These are phyloP conservation scores for Pedicia rivosa DNA, from an alignment of 2,888 invertebrate genomes.

Conservation along the genomic window DNA sequence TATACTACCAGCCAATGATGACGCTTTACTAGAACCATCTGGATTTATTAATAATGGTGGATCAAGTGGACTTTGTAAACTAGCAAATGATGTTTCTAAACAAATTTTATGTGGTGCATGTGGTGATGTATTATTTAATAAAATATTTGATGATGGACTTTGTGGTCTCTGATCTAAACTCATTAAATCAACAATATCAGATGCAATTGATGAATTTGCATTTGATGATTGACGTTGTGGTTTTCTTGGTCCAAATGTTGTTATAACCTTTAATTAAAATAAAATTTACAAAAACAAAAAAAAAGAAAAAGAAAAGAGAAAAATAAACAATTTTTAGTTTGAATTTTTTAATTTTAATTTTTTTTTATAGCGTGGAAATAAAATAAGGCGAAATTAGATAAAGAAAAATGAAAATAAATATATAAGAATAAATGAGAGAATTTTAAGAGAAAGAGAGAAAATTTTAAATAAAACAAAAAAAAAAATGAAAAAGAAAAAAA, in stretches of 20 bases:
- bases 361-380: too few relatives aligned
- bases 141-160: slow-evolving; percentile 34
- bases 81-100: slow-evolving; percentile 62
- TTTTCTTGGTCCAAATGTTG: slow-evolving; percentile 62
- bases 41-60: slow-evolving; percentile 8
- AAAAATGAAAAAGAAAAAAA: too few relatives aligned
- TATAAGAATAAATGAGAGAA: too few relatives aligned
- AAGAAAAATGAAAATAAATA: too few relatives aligned
- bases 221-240: slow-evolving; percentile 43
- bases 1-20: slow-evolving; percentile 27
- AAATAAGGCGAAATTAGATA: too few relatives aligned
- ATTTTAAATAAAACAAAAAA: too few relatives aligned
- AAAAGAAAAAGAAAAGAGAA: slow-evolving; percentile 1
- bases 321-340: not conserved
- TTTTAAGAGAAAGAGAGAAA: too few relatives aligned
- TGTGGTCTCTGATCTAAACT: slow-evolving; percentile 22
- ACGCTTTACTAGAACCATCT: slow-evolving; percentile 22
- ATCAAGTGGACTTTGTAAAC: slow-evolving; percentile 39
- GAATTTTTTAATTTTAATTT: too few relatives aligned
- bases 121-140: slow-evolving; percentile 30
- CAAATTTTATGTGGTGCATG: slow-evolving; percentile 40
- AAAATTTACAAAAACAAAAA: not conserved
- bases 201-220: slow-evolving; percentile 29
- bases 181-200: slow-evolving; percentile 20
- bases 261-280: slow-evolving; percentile 45